Evolutionary conservation across 2,888 invertebrate species (phyloP).

Genomic region (Bembecia ichneumoniformis): DNA sequence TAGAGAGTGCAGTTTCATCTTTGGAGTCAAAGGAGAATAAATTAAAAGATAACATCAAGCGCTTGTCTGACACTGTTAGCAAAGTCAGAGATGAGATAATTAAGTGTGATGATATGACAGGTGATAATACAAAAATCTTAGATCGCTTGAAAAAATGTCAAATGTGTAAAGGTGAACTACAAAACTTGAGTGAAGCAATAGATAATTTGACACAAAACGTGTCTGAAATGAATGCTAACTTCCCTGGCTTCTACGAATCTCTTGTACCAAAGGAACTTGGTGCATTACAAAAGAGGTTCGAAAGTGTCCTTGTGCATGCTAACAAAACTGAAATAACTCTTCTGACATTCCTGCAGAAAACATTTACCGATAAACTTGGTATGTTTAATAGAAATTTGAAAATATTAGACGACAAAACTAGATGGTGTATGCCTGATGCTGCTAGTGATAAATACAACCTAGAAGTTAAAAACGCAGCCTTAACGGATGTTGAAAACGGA

Average conservation of each 20-base stretch:
- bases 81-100: conserved; percentile 86
- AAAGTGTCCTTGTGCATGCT: conserved; percentile 82
- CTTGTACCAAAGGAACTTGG: conserved; percentile 85
- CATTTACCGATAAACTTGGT: conserved; percentile 86
- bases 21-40: conserved; percentile 82
- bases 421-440: conserved; percentile 92
- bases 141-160: conserved; percentile 84
- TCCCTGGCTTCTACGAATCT: conserved; percentile 84
- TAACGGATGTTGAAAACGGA: conserved; percentile 82
- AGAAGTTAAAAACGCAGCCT: conserved; percentile 88
- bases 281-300: conserved; percentile 86
- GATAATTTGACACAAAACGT: conserved; percentile 79
- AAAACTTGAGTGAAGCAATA: conserved; percentile 77
- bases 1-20: conserved; percentile 80
- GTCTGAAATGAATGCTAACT: conserved; percentile 78
- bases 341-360: conserved; percentile 86
- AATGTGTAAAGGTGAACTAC: conserved; percentile 79
- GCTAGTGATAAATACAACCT: conserved; percentile 92
- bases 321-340: conserved; percentile 87
- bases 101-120: conserved; percentile 90
- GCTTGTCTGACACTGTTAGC: conserved; percentile 77
- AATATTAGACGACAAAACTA: conserved; percentile 88
- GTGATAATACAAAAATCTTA: conserved; percentile 87
- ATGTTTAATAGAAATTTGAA: conserved; percentile 85
- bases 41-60: conserved; percentile 80